Conservation (phyloP, 1,140 invertebrate genomes). For the Drosophila tropicalis region DNA sequence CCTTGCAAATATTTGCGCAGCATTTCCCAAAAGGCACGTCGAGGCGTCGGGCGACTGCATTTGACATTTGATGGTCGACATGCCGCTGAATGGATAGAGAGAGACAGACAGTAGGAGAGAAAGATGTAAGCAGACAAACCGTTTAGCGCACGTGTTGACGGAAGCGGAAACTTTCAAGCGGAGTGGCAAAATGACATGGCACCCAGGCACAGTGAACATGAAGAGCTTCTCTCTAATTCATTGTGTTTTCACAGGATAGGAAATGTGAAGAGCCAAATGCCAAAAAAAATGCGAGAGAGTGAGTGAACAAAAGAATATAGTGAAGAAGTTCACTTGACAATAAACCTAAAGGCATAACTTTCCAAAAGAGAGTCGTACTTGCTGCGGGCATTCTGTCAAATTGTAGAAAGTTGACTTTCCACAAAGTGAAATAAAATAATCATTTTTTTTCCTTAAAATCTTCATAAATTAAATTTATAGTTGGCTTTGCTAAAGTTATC, state of each 20-base stretch:
- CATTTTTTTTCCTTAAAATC: no score
- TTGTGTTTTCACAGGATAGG: not conserved
- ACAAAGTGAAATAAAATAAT: no score
- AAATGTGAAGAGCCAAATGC: conserved; percentile 12
- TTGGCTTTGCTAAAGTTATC: no score
- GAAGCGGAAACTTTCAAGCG: conserved; percentile 53
- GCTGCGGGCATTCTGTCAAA: no score
- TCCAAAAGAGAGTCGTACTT: not conserved
- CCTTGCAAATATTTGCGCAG: conserved; percentile 60
- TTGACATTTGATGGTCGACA: conserved; percentile 64
- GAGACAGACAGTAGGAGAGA: not conserved
- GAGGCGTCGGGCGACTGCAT: conserved; percentile 47
- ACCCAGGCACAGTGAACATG: conserved; percentile 12
- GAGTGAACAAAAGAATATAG: not conserved
- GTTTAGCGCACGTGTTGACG: conserved; percentile 71
- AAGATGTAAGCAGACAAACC: conserved; percentile 46
- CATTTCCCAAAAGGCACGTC: conserved; percentile 51
- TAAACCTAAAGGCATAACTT: not conserved
- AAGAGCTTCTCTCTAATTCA: conserved; percentile 14
- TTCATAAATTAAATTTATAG: no score
- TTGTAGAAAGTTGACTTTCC: no score
- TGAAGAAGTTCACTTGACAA: not conserved
- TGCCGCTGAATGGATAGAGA: conserved; percentile 2
- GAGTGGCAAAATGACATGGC: conserved; percentile 35
- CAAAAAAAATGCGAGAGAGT: not conserved